phyloP scores from a whole-genome alignment of 2,113 vertebrate species.

The Perca flavescens region DNA sequence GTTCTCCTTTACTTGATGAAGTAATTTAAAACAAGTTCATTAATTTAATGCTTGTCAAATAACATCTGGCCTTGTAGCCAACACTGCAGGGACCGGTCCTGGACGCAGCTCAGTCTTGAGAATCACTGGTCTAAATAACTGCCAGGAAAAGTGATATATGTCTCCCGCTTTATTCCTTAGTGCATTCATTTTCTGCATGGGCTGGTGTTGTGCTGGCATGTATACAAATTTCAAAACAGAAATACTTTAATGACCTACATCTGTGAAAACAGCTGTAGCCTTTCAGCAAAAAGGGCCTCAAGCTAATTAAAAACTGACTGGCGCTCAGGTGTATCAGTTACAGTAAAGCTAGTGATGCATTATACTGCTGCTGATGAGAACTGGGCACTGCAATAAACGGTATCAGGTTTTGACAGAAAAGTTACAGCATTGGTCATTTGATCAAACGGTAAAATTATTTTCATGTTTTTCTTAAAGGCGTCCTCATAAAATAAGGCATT shows the following conservation, averaged over 20 bases:
- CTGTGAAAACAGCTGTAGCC: conserved; percentile 3
- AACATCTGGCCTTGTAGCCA: background rate
- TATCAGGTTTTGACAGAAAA: background rate
- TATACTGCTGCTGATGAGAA: background rate
- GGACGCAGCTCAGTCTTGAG: background rate
- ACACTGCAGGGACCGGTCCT: background rate
- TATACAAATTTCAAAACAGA: conserved; percentile 6
- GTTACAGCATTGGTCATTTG: background rate
- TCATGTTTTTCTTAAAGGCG: background rate
- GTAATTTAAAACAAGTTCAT: background rate
- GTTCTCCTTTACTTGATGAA: background rate
- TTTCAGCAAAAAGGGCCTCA: background rate
- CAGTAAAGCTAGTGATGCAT: background rate
- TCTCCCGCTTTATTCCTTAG: background rate
- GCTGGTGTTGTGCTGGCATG: background rate
- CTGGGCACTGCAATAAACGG: background rate
- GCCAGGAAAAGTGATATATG: background rate
- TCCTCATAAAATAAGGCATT: background rate
- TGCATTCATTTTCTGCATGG: background rate
- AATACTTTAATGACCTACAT: conserved; percentile 14
- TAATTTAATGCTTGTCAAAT: background rate
- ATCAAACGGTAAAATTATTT: background rate
- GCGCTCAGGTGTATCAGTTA: background rate
- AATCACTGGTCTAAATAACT: background rate
- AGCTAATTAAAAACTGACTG: background rate